These are phyloP conservation scores for Chaetops frenatus DNA, from an alignment of 2,113 vertebrate species.

Conservation along the genomic window DNA sequence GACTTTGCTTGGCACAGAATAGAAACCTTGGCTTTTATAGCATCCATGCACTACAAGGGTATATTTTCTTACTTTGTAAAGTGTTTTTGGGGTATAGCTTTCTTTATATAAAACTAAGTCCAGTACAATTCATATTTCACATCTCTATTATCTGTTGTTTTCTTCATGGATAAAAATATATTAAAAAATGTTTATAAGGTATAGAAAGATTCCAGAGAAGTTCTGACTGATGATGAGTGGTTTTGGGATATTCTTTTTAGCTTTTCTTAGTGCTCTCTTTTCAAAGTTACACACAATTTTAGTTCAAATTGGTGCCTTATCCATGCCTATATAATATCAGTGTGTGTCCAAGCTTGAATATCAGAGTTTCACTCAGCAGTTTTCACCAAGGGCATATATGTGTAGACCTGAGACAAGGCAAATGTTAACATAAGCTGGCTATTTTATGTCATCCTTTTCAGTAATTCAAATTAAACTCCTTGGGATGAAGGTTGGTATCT, in stretches of 20 bases:
- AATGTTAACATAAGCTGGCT: neutral
- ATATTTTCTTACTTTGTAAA: neutral
- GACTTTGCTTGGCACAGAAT: neutral
- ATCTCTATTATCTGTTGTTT: neutral
- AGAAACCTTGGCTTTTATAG: neutral
- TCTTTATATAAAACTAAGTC: neutral
- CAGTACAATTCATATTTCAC: neutral
- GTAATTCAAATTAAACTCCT: neutral
- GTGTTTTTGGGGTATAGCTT: neutral
- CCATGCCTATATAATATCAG: neutral
- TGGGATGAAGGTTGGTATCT: neutral
- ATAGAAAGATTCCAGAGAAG: neutral
- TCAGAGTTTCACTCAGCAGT: neutral
- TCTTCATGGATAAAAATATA: neutral
- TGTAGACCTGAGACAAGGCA: neutral
- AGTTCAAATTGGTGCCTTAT: neutral
- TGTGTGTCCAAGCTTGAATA: neutral
- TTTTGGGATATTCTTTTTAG: neutral
- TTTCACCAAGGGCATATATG: neutral
- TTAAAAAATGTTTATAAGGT: neutral
- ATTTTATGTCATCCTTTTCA: neutral
- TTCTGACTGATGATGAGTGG: neutral
- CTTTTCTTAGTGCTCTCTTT: neutral
- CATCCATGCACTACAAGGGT: neutral
- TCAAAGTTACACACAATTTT: neutral